phyloP scores from a whole-genome alignment of 1,140 invertebrate species.

The Hirudo medicinalis region DNA sequence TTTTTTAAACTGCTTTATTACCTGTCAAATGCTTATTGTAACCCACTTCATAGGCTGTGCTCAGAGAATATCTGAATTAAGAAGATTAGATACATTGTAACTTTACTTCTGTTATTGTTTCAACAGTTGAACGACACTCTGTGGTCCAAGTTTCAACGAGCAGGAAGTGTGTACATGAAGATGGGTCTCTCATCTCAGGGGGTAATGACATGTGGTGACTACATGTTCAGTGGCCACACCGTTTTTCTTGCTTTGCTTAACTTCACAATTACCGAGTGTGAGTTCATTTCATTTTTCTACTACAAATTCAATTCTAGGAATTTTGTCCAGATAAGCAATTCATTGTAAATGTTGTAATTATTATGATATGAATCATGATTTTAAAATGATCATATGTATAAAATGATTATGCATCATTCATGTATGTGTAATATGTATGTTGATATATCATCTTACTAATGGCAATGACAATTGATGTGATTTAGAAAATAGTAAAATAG shows the following conservation, averaged over 20 bases:
- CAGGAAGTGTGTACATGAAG: slow-evolving; percentile 76
- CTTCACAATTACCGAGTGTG: slow-evolving; percentile 99
- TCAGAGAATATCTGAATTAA: too few species aligned
- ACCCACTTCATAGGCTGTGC: too few species aligned
- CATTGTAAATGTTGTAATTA: not conserved
- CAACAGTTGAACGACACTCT: too few species aligned
- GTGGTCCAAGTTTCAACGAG: slow-evolving; percentile 52
- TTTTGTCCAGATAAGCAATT: not conserved
- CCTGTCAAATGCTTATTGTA: too few species aligned
- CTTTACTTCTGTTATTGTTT: too few species aligned
- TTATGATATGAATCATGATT: not conserved
- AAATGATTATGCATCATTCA: too few species aligned
- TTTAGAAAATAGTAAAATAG: not conserved
- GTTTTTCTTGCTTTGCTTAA: slow-evolving; percentile 90
- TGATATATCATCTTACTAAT: not conserved
- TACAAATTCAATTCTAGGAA: not conserved
- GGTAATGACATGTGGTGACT: slow-evolving; percentile 93
- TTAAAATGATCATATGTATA: not conserved
- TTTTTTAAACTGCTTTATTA: too few species aligned
- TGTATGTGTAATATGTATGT: not conserved
- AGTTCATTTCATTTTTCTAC: slow-evolving; percentile 44
- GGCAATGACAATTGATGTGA: not conserved
- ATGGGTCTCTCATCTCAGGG: slow-evolving; percentile 88
- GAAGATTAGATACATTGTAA: too few species aligned
- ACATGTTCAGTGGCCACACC: slow-evolving; percentile 99